Conservation (phyloP, 1,140 invertebrate genomes). For the Andricus grossulariae region DNA sequence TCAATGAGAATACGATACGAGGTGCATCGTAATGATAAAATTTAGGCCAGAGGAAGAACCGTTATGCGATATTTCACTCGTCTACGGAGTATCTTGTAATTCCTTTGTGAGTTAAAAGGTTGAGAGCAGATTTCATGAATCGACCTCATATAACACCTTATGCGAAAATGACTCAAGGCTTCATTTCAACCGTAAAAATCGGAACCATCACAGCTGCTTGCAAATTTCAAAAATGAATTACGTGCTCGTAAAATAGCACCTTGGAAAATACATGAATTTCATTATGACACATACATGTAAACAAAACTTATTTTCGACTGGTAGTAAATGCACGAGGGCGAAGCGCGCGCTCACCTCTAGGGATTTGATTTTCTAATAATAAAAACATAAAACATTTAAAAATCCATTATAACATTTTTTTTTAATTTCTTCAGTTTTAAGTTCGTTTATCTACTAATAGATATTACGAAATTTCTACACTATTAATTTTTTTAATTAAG, state of each 20-base stretch:
- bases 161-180: conserved; percentile 21
- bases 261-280: conserved; percentile 18
- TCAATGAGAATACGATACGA: conserved; percentile 59
- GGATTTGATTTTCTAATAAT: no score
- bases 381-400: no score
- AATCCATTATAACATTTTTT: no score
- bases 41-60: conserved; percentile 51
- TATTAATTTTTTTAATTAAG: no score
- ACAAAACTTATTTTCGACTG: background rate
- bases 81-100: conserved; percentile 52
- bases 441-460: no score
- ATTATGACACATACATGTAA: background rate
- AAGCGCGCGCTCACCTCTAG: no score
- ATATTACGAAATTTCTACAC: no score
- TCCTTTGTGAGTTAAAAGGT: conserved; percentile 42
- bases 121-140: conserved; percentile 18
- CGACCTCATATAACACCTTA: conserved; percentile 37
- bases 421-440: background rate
- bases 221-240: conserved; percentile 15
- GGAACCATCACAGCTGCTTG: background rate
- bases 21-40: conserved; percentile 58
- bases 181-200: conserved; percentile 12
- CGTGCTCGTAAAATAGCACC: conserved; percentile 20
- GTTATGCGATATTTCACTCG: conserved; percentile 53
- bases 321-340: no score